These are phyloP conservation scores for Crepidodera aurea DNA, from an alignment of 2,888 invertebrate species.

Conservation along the genomic window DNA sequence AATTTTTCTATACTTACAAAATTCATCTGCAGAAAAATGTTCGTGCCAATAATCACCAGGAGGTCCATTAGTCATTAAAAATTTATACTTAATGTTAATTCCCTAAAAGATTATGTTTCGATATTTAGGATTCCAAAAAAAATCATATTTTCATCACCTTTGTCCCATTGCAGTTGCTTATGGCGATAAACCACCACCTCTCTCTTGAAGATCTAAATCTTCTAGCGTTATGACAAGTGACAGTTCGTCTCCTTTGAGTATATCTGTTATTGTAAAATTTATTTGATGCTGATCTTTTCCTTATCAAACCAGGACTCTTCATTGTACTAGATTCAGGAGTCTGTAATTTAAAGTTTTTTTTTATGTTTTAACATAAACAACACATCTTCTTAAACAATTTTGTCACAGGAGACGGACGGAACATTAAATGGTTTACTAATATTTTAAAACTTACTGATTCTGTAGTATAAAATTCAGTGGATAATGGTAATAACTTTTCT, in stretches of 20 bases:
- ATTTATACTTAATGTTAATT: constrained; percentile 78
- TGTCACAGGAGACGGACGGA: too few relatives aligned
- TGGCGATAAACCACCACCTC: constrained; percentile 94
- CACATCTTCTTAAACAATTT: too few relatives aligned
- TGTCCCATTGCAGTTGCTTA: constrained; percentile 79
- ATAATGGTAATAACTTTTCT: neutral
- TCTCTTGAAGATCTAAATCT: constrained; percentile 83
- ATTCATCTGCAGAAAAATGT: constrained; percentile 95
- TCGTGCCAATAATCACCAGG: constrained; percentile 83
- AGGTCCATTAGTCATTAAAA: constrained; percentile 88
- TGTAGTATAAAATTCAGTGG: neutral
- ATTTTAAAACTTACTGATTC: neutral
- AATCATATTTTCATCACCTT: constrained; percentile 66
- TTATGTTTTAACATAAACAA: too few relatives aligned
- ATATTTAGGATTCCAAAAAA: neutral
- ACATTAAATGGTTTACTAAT: too few relatives aligned
- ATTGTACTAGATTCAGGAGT: neutral
- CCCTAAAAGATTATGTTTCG: constrained; percentile 65
- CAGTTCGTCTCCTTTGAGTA: constrained; percentile 48
- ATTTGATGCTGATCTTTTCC: constrained; percentile 56
- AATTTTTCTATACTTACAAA: constrained; percentile 83
- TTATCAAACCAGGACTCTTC: constrained; percentile 39
- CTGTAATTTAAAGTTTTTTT: neutral
- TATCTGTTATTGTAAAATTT: constrained; percentile 57
- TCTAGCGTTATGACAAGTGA: constrained; percentile 72